phyloP scores from a whole-genome alignment of 2,888 invertebrate genomes.

The Nomada lathburiana region DNA sequence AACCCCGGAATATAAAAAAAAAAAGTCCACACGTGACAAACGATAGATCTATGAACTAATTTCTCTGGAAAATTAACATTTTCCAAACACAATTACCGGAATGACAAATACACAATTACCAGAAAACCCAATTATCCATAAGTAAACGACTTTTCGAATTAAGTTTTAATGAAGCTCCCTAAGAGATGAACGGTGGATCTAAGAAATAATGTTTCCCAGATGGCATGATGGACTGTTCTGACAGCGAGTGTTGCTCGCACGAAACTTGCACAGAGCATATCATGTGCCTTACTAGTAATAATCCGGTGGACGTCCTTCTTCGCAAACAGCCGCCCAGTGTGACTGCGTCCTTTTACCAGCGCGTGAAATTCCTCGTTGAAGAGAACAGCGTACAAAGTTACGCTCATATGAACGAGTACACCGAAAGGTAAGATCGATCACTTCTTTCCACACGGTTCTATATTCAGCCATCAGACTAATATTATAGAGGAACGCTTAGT shows the following conservation, averaged over 20 bases:
- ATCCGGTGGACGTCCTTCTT: conserved; percentile 97
- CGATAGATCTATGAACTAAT: no score
- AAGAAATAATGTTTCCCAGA: conserved; percentile 87
- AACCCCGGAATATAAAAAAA: no score
- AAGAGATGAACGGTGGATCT: not conserved
- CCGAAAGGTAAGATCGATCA: conserved; percentile 94
- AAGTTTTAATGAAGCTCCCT: not conserved
- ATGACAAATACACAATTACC: no score
- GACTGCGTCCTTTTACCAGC: conserved; percentile 98
- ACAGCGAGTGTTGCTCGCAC: conserved; percentile 98
- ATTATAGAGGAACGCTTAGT: conserved; percentile 67
- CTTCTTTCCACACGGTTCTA: conserved; percentile 59
- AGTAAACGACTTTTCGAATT: not conserved
- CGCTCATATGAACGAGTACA: conserved; percentile 98
- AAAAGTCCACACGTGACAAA: no score
- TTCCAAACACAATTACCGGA: no score
- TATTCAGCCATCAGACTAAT: conserved; percentile 42
- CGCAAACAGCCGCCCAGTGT: conserved; percentile 98
- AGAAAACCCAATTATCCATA: not conserved
- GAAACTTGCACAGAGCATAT: conserved; percentile 94
- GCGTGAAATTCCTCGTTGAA: conserved; percentile 98
- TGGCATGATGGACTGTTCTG: conserved; percentile 99
- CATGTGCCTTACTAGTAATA: conserved; percentile 98
- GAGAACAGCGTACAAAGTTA: conserved; percentile 99
- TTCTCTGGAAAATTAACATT: no score